phyloP scores from a whole-genome alignment of 2,797 vertebrate species.

The Acanthurus leucopareius region DNA sequence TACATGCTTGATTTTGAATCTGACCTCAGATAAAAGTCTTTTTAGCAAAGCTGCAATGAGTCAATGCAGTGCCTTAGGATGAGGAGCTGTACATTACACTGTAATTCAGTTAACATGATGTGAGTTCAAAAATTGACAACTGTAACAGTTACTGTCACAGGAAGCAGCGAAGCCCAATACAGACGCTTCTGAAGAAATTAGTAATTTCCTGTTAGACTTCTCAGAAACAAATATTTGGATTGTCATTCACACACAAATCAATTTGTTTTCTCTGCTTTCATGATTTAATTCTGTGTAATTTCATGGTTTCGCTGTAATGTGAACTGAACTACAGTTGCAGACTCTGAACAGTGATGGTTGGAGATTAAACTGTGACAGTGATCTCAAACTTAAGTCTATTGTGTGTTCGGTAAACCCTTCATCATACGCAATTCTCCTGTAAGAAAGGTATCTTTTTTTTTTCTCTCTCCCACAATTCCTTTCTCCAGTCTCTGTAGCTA shows the following conservation, averaged over 20 bases:
- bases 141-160: constrained; percentile 24
- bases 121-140: constrained; percentile 22
- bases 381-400: constrained; percentile 22
- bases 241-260: constrained; percentile 3
- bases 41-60: constrained; percentile 15
- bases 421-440: constrained; percentile 27
- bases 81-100: background rate
- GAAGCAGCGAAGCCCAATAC: constrained; percentile 1
- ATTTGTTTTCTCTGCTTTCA: background rate
- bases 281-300: constrained; percentile 42
- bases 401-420: constrained; percentile 37
- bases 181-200: background rate
- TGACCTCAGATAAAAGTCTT: constrained; percentile 24
- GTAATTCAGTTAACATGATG: constrained; percentile 30
- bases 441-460: constrained; percentile 18
- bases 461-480: background rate
- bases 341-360: constrained; percentile 7
- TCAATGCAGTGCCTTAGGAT: constrained; percentile 10
- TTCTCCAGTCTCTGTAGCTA: constrained; percentile 17
- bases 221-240: background rate
- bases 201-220: background rate
- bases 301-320: background rate
- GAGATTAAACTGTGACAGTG: constrained; percentile 30
- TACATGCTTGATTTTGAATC: constrained; percentile 19
- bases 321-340: background rate